Percentiles rank a stretch among this genome's conserved stretches.
Evolutionary conservation across 1,140 invertebrate genomes (phyloP).

Genomic region (Drosophila pandora): DNA sequence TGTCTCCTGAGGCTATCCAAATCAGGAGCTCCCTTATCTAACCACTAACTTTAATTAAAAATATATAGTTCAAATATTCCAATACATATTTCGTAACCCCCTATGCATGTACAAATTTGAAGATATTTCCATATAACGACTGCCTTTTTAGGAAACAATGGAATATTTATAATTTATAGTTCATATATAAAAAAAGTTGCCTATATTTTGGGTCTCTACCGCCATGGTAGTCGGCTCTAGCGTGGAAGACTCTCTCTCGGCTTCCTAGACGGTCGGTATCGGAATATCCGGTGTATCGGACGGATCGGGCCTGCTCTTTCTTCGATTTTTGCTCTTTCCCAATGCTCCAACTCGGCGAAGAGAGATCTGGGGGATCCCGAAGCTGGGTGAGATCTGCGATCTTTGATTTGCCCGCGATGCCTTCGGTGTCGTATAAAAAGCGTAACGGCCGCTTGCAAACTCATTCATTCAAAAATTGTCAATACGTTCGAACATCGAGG

Average conservation of each 20-base stretch:
- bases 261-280: slow-evolving; percentile 15
- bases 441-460: slow-evolving; percentile 49
- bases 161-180: background rate
- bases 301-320: background rate
- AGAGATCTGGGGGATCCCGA: slow-evolving; percentile 41
- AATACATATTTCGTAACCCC: no score
- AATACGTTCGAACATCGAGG: slow-evolving; percentile 59
- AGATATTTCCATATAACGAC: no score
- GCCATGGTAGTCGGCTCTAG: no score
- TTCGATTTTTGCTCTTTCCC: slow-evolving; percentile 32
- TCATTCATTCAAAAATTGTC: slow-evolving; percentile 73
- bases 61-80: no score
- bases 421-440: slow-evolving; percentile 61
- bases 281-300: slow-evolving; percentile 22
- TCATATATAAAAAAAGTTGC: slow-evolving; percentile 22
- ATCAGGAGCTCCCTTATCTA: no score
- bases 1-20: no score
- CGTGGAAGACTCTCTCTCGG: background rate
- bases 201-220: slow-evolving; percentile 19
- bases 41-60: no score
- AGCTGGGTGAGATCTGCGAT: slow-evolving; percentile 27
- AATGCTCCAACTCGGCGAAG: slow-evolving; percentile 16
- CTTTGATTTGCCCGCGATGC: slow-evolving; percentile 36
- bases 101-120: no score
- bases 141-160: background rate